Percentiles rank a stretch among this genome's conserved stretches.
These are phyloP conservation scores for Alexandromys fortis DNA, from an alignment of 2,113 vertebrate species.

Conservation along the genomic window DNA sequence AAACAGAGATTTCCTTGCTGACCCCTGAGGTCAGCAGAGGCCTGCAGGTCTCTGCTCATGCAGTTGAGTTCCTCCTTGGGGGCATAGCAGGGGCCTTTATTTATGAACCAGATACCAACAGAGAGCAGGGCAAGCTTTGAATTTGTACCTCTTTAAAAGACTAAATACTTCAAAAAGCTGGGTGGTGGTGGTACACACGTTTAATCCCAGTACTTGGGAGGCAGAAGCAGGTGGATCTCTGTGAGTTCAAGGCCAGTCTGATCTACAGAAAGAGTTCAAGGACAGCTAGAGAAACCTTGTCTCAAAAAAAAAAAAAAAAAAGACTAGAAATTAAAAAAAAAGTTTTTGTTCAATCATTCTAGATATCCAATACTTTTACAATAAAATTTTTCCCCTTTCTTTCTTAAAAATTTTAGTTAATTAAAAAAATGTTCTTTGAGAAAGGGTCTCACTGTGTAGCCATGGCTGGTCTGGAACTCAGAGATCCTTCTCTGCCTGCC, in stretches of 20 bases:
- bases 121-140: background rate
- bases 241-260: background rate
- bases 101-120: background rate
- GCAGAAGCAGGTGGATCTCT: background rate
- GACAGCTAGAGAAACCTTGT: background rate
- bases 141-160: background rate
- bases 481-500: background rate
- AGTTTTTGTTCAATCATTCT: constrained; percentile 2
- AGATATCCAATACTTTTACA: background rate
- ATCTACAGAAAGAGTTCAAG: background rate
- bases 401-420: background rate
- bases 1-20: background rate
- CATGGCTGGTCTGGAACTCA: background rate
- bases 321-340: background rate
- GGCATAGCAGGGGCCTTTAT: background rate
- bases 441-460: background rate
- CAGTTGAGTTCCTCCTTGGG: background rate
- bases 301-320: background rate
- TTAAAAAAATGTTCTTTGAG: background rate
- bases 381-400: background rate
- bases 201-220: background rate
- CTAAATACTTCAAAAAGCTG: background rate
- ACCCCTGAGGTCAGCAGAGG: background rate
- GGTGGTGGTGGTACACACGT: background rate
- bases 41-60: background rate